A percentile compares a stretch with the other conserved stretches of the same genome.
Evolutionary conservation across 1,140 invertebrate genomes (phyloP).

Genomic region (Drosophila insularis): DNA sequence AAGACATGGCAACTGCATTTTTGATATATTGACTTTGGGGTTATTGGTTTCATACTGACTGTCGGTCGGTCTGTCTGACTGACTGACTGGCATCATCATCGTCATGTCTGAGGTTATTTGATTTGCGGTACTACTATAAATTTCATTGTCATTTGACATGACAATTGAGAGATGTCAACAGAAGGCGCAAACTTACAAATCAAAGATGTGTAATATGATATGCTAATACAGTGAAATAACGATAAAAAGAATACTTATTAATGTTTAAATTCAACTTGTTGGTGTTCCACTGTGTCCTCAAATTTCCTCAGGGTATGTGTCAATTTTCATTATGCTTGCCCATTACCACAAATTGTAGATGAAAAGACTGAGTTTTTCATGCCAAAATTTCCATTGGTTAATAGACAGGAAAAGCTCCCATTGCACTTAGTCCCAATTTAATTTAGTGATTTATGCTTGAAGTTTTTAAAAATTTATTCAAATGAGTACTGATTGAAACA

Average conservation of each 20-base stretch:
- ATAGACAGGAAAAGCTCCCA: no score
- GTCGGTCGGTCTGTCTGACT: slow-evolving; percentile 4
- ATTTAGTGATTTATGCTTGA: no score
- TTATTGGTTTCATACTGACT: slow-evolving; percentile 58
- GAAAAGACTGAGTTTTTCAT: background rate
- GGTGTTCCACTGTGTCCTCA: no score
- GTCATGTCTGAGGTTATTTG: slow-evolving; percentile 42
- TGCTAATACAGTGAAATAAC: background rate
- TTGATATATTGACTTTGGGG: slow-evolving; percentile 65
- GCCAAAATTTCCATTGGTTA: no score
- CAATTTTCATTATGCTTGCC: background rate
- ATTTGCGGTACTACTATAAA: slow-evolving; percentile 69
- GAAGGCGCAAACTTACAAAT: slow-evolving; percentile 47
- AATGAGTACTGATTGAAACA: no score
- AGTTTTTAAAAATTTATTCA: no score
- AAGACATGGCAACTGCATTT: slow-evolving; percentile 63
- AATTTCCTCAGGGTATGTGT: background rate
- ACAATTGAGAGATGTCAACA: slow-evolving; percentile 74
- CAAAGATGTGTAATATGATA: slow-evolving; percentile 30
- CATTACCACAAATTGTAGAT: background rate
- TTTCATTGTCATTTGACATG: slow-evolving; percentile 69
- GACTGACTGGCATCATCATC: slow-evolving; percentile 22
- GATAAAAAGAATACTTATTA: no score
- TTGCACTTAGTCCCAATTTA: background rate
- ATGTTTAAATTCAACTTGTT: no score